Base-by-base conservation (phyloP, 2,888 invertebrate species). In the Coenonympha arcania region DNA sequence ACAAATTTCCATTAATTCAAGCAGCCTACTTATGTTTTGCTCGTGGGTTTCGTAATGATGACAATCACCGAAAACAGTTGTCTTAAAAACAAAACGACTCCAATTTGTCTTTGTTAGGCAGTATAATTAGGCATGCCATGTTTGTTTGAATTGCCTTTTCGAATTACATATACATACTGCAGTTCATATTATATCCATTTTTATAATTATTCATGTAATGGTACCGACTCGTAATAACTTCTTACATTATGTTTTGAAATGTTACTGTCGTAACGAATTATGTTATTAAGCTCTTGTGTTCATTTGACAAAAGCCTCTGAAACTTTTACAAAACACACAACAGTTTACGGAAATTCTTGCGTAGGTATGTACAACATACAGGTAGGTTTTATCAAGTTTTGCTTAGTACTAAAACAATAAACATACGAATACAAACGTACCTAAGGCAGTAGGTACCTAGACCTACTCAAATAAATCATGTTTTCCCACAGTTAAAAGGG, bases 141-240 rank as follows among this genome's bases (percentile, higher is more conserved):
- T 22, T 37, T 37, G 34, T 36, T 37, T 41, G 11, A 41, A 41
- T 18, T 41, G 18, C 26, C 28, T 28, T 6, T 26, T 26, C 11
- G 9, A 40, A 16, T 20, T 37, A 13, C n/a, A 20, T 8, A n/a
- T n/a, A n/a, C n/a, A n/a, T n/a, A n/a, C 15, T 16, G 4, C 24
- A 26, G 6, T 39, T 40, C 39, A 40, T 6, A 40, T 24, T 9
- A 40, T 22, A 15, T 3, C 15, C 18, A 22, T 39, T 15, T 39
- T 24, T 24, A 39, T 24, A 24, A 15, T 1, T 39, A 15, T 9
- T 26, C 4, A 8, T 4, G 4, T 28, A 9, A n/a, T 2, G 1
- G 8, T 26, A 40, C 20, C 3, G 8, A 8, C 15, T 39, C n/a
- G n/a, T 28, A 26, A 40, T 26, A n/a, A 41, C 41, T 28, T 41